Base-by-base conservation (phyloP, 2,888 invertebrate species). In the Philopedon plagiatum region DNA sequence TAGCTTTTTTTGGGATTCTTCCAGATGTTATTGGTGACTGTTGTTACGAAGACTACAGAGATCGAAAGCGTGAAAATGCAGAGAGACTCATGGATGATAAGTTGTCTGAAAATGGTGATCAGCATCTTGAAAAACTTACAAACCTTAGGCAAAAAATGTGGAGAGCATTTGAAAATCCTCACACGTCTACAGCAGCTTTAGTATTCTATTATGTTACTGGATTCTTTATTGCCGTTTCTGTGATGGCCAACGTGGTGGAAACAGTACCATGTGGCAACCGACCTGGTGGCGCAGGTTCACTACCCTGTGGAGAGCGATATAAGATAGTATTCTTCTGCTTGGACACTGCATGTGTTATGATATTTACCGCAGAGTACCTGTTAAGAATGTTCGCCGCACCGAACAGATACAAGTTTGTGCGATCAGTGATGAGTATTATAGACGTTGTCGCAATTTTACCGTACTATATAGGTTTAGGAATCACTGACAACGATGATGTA, bases 161-260 rank as follows among this genome's bases (percentile, higher is more conserved):
- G 99, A 90, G 98, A 81, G 99, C 99, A 57, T 99, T 99, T 86
- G 99, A 99, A 87, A 99, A 99, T 88, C 98, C 99, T 29, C 99
- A 99, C 87, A 97, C 97, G 72, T 97, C 98, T 70, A 99, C 99
- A 41, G 95, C 98, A 5, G 99, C 99, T n/a, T 89, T 99, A 80
- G 99, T 99, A 74, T 99, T 99, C 87, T 99, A 99, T 87, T 99
- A 99, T 87, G 99, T 99, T 73, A 99, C 99, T 54, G 99, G 99
- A 64, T 99, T 99, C 88, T 99, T 99, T 88, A 99, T 99, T 82
- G 99, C 99, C 78, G 97, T 99, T 56, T 98, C 98, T 75, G 99
- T 99, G 82, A 94, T 99, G 93, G 99, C 99, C 71, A 99, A 99
- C 87, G 99, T 99, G 67, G 96, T 98, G 74, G 99, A 99, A 87